These are phyloP conservation scores for Hozukius guyotensis DNA, from an alignment of 2,797 vertebrate genomes.

Conservation along the genomic window DNA sequence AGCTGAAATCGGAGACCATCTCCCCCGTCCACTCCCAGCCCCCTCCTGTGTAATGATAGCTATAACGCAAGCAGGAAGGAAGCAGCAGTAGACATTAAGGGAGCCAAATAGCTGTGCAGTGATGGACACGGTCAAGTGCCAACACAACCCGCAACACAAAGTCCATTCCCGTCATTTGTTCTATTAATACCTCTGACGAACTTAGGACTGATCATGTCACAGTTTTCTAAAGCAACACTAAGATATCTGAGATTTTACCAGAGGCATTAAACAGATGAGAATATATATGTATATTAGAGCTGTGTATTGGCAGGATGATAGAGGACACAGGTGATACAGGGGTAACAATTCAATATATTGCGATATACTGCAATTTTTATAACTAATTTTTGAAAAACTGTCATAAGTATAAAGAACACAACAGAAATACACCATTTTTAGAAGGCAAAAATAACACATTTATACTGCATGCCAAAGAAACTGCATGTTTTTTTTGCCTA, in stretches of 20 bases:
- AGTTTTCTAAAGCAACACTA: neutral
- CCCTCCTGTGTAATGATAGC: slow-evolving; percentile 66
- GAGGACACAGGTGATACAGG: neutral
- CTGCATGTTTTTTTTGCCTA: no score
- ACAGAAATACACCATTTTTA: neutral
- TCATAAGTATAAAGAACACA: no score
- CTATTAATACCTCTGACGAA: slow-evolving; percentile 24
- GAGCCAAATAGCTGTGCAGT: slow-evolving; percentile 57
- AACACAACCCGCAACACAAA: slow-evolving; percentile 15
- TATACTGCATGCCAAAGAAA: no score
- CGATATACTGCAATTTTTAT: no score
- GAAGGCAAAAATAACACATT: no score
- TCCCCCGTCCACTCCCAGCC: slow-evolving; percentile 14
- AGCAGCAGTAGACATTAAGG: slow-evolving; percentile 62
- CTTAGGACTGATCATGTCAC: neutral
- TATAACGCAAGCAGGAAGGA: slow-evolving; percentile 61
- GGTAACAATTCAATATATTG: neutral
- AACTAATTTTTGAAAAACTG: no score
- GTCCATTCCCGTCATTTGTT: slow-evolving; percentile 21
- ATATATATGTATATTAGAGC: neutral
- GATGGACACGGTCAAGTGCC: slow-evolving; percentile 41
- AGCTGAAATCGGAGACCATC: slow-evolving; percentile 48
- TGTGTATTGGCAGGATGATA: neutral
- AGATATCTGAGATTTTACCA: neutral
- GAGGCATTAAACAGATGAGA: neutral